A percentile compares a stretch with the other conserved stretches of the same genome.
Conservation (phyloP, 2,113 vertebrate genomes). For the Pseudorasbora parva region DNA sequence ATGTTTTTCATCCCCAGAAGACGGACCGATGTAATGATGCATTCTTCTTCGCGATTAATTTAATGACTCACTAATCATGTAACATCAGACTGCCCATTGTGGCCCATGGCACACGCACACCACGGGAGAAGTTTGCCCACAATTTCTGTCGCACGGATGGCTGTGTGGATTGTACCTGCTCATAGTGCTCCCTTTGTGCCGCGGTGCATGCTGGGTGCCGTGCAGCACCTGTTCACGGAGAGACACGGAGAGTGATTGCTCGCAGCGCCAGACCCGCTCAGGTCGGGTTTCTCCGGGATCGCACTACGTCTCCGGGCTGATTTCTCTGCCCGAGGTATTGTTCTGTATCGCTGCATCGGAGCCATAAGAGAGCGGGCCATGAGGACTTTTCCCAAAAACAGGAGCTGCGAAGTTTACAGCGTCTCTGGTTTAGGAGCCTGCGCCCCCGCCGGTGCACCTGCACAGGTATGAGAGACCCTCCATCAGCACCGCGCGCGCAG, state of each 20-base stretch:
- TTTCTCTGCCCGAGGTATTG: slow-evolving; percentile 70
- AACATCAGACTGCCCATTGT: slow-evolving; percentile 39
- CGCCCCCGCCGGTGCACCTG: slow-evolving; percentile 52
- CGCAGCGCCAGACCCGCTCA: slow-evolving; percentile 60
- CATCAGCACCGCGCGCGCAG: slow-evolving; percentile 26
- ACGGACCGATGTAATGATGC: not conserved
- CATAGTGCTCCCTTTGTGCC: slow-evolving; percentile 78
- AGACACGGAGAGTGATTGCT: slow-evolving; percentile 70
- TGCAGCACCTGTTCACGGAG: slow-evolving; percentile 74
- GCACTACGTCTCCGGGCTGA: slow-evolving; percentile 63
- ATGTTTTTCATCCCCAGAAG: slow-evolving; percentile 18
- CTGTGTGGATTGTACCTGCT: slow-evolving; percentile 67
- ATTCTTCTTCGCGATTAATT: slow-evolving; percentile 26
- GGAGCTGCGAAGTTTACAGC: slow-evolving; percentile 79
- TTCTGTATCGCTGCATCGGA: slow-evolving; percentile 70
- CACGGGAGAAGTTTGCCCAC: slow-evolving; percentile 69
- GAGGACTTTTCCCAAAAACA: slow-evolving; percentile 77
- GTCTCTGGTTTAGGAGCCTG: slow-evolving; percentile 70
- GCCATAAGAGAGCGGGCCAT: slow-evolving; percentile 75
- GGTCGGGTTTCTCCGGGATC: slow-evolving; percentile 71
- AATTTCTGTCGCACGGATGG: slow-evolving; percentile 69
- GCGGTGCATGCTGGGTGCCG: slow-evolving; percentile 78
- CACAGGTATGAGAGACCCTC: slow-evolving; percentile 71
- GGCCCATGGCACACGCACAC: slow-evolving; percentile 51
- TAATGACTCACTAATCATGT: slow-evolving; percentile 20